These are phyloP conservation scores for Catharus ustulatus DNA, from an alignment of 2,797 vertebrate genomes.

Conservation along the genomic window DNA sequence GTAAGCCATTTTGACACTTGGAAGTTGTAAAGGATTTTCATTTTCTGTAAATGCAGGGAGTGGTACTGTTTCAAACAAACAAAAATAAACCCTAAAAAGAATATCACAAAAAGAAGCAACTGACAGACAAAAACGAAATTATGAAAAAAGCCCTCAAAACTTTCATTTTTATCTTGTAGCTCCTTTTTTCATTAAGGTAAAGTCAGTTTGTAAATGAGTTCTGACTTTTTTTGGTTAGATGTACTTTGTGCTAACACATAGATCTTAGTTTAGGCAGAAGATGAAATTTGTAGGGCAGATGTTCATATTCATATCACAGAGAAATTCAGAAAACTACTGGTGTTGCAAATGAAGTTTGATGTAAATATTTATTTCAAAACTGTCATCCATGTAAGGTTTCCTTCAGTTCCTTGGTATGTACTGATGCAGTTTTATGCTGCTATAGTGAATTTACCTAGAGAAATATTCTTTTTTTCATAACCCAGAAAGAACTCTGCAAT, in stretches of 20 bases:
- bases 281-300: neutral
- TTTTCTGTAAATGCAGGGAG: neutral
- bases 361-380: neutral
- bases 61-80: neutral
- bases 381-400: rapidly evolving
- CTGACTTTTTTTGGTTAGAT: neutral
- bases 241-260: neutral
- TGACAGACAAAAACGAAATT: neutral
- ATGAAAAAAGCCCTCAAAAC: neutral
- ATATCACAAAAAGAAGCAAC: neutral
- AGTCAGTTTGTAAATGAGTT: neutral
- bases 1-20: neutral
- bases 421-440: neutral
- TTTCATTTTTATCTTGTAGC: neutral
- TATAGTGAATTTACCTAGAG: neutral
- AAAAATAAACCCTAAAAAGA: neutral
- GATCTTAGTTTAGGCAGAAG: neutral
- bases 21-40: neutral
- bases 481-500: conserved; percentile 97
- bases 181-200: neutral
- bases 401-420: neutral
- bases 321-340: neutral
- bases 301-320: neutral
- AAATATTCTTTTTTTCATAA: conserved; percentile 24
- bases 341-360: neutral